Evolutionary conservation across 2,888 invertebrate species (phyloP), one percentile per base, ranked within the genome.

Genomic region (Andrena dorsata): DNA sequence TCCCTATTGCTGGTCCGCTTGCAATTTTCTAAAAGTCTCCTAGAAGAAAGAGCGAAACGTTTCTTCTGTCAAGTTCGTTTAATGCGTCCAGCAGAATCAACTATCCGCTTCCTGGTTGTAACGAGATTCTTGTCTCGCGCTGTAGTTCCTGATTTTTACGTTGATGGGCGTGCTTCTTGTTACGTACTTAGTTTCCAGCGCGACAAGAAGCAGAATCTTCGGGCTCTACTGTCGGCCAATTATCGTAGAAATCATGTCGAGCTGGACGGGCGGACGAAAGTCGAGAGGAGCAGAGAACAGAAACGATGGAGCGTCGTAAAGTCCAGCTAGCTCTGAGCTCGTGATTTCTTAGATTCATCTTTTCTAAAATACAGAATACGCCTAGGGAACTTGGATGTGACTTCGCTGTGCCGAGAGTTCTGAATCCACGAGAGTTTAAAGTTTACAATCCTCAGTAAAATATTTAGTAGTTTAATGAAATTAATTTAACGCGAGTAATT

Each of bases 191-290:
- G 26, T 77, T 80, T 47, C 41, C 49, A 8, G 28, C 2, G 8
- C 4, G 16, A 28, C 5, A 65, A 66, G 61, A 74, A 64, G 5
- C 10, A 6, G 2, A 10, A n/a, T 41, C 13, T 76, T 49, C 30
- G 13, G 58, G 2, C 28, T 28, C n/a, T 32, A 6, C 6, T 35
- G 32, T 28, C 3, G 20, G 6, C 35, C 41, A 77, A 77, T 80
- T 80, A 70, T 60, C n/a, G 30, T 60, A 70, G 69, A 77, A 76
- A 51, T 60, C 49, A 35, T 64, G 69, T 60, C 64, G 64, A 64
- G n/a, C 13, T 35, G 16, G 41, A 32, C 32, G 1, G 30, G 7
- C 26, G 8, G 30, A 20, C 7, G 61, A 47, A 2, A 49, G 10
- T 20, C 35, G 13, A 20, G 65, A 79, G 58, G 16, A 20, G 47